Evolutionary conservation across 2,888 invertebrate genomes (phyloP), one percentile per base, ranked within the genome.

Genomic region (Callinectes sapidus): DNA sequence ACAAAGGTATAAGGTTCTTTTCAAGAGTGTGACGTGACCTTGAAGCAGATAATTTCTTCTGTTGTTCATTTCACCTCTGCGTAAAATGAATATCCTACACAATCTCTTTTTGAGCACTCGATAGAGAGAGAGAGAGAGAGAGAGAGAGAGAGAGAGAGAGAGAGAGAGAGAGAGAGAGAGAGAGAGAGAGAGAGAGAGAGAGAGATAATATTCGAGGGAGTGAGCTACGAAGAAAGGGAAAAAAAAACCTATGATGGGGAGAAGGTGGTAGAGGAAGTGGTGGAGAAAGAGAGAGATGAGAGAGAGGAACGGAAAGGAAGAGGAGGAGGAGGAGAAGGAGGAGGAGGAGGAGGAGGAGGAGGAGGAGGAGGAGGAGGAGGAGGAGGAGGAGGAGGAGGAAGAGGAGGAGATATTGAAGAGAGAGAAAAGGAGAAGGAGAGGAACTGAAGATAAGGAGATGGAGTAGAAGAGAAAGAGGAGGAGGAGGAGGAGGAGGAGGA

Each of bases 211-310:
- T 81, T 18, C 35, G 32, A 81, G 35, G 81, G 35, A 81, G 35
- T 32, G 35, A 32, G 81, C 35, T 35, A 81, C 16, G 81, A 35
- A n/a, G 81, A 16, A 18, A 81, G 35, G 13, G n/a, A n/a, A 39
- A 39, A 81, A n/a, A 71, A 28, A 71, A 28, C 23, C 13, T 71
- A 10, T 28, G 28, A 71, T 71, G 71, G 28, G 86, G 42, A 86
- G 86, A n/a, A 42, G 42, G 86, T 42, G 86, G 42, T 71, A 13
- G 32, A 42, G 42, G 86, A 86, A 86, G 86, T 23, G 39, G 86
- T 35, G 42, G 86, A 86, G 86, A 86, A 42, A 86, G 86, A 86
- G 86, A 86, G 86, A 86, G 39, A 86, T 35, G 35, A 54, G 87
- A 87, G 28, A 87, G 87, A 28, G 48, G 35, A 54, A 48, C 48